Evolutionary conservation across 2,888 invertebrate genomes (phyloP).

Genomic region (Platerodrilus igneus): DNA sequence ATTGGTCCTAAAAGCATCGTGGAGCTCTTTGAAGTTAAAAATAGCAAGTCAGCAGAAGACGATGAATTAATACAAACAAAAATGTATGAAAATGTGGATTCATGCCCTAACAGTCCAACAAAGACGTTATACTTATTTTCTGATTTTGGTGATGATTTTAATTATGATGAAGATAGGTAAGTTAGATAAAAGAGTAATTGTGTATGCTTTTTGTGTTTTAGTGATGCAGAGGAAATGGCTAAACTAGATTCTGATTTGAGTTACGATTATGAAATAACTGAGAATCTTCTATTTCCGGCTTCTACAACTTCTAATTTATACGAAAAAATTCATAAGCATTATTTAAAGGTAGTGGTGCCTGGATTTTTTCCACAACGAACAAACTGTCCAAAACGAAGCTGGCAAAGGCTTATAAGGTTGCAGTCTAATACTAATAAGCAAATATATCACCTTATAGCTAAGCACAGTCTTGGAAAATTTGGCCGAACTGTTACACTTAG

Average conservation of each 20-base stretch:
- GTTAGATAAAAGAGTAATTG: neutral
- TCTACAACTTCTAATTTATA: conserved; percentile 56
- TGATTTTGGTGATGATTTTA: conserved; percentile 33
- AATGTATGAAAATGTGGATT: conserved; percentile 59
- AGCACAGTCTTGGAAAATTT: conserved; percentile 56
- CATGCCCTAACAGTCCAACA: conserved; percentile 57
- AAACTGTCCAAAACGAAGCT: conserved; percentile 60
- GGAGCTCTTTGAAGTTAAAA: conserved; percentile 52
- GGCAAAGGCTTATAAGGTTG: conserved; percentile 60
- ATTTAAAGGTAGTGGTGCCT: conserved; percentile 60
- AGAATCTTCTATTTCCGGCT: conserved; percentile 48
- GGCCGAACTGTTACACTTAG: conserved; percentile 58
- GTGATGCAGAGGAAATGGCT: conserved; percentile 30
- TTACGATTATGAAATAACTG: conserved; percentile 42
- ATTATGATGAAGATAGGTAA: conserved; percentile 44
- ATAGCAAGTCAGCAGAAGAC: conserved; percentile 49
- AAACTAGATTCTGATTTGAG: conserved; percentile 28
- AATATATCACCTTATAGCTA: conserved; percentile 65
- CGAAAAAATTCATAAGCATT: conserved; percentile 61
- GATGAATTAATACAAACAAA: conserved; percentile 51
- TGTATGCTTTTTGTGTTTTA: conserved; percentile 6
- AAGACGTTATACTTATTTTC: conserved; percentile 33
- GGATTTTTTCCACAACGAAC: conserved; percentile 61
- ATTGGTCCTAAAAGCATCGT: conserved; percentile 60
- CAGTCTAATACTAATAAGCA: conserved; percentile 52